A percentile compares a stretch with the other conserved stretches of the same genome.
phyloP scores from a whole-genome alignment of 1,140 invertebrate species.

The Drosophila parvula region DNA sequence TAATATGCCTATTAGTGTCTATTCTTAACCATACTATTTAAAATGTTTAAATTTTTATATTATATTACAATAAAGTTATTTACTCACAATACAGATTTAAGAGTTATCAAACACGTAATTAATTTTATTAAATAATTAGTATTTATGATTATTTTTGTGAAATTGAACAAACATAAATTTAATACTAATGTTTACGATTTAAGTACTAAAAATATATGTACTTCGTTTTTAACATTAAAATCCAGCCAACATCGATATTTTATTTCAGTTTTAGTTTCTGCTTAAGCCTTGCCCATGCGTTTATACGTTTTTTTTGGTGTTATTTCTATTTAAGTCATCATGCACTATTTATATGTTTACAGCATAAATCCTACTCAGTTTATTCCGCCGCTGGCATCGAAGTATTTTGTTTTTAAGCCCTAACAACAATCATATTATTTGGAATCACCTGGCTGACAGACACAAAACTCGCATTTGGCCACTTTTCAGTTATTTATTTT shows the following conservation, averaged over 20 bases:
- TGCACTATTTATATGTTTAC: neutral
- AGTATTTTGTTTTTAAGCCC: constrained; percentile 27
- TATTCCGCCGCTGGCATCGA: too few relatives aligned
- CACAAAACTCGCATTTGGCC: constrained; percentile 5
- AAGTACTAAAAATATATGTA: too few relatives aligned
- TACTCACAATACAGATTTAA: neutral
- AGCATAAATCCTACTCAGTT: neutral
- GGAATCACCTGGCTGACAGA: constrained; percentile 29
- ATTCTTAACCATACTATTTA: neutral
- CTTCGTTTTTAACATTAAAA: neutral
- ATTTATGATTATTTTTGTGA: neutral
- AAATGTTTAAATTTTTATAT: neutral
- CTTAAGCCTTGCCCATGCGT: neutral
- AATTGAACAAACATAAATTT: neutral
- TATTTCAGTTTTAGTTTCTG: neutral
- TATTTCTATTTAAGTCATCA: constrained; percentile 4
- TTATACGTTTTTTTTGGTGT: neutral
- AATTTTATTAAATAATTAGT: too few relatives aligned
- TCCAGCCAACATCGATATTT: neutral
- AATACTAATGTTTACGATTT: neutral
- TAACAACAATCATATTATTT: constrained; percentile 19
- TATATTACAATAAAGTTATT: neutral
- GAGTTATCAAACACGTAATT: too few relatives aligned
- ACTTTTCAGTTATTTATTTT: neutral
- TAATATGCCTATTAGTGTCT: neutral